phyloP scores from a whole-genome alignment of 2,888 invertebrate genomes.

The Leptopilina syphax region DNA sequence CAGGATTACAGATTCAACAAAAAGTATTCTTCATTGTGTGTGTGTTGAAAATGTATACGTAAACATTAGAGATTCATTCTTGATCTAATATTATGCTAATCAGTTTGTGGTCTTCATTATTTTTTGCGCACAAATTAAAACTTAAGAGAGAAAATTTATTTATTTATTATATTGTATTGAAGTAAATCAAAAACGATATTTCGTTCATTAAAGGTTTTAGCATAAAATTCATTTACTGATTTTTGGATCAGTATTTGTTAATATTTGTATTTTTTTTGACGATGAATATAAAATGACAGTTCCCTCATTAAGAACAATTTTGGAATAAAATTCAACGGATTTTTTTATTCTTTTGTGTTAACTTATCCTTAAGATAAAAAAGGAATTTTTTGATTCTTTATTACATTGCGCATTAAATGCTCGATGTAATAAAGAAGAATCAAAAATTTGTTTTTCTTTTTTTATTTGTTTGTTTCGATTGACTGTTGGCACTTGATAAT shows the following conservation, averaged over 20 bases:
- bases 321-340: too few relatives aligned
- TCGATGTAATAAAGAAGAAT: background rate
- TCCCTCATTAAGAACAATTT: too few relatives aligned
- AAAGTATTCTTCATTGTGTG: constrained; percentile 15
- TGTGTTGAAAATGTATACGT: background rate
- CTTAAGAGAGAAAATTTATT: too few relatives aligned
- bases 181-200: too few relatives aligned
- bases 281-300: too few relatives aligned
- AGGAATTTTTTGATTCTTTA: background rate
- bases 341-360: too few relatives aligned
- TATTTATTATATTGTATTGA: too few relatives aligned
- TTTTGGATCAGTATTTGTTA: too few relatives aligned
- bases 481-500: background rate
- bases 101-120: background rate
- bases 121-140: background rate
- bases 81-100: constrained; percentile 8
- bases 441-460: background rate
- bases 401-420: background rate
- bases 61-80: background rate
- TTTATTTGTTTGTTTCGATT: background rate
- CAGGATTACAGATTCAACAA: background rate
- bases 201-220: too few relatives aligned
- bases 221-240: too few relatives aligned
- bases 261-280: too few relatives aligned
- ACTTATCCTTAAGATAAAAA: background rate